Conservation (phyloP, 2,888 invertebrate species). For the Marronus borbonicus region DNA sequence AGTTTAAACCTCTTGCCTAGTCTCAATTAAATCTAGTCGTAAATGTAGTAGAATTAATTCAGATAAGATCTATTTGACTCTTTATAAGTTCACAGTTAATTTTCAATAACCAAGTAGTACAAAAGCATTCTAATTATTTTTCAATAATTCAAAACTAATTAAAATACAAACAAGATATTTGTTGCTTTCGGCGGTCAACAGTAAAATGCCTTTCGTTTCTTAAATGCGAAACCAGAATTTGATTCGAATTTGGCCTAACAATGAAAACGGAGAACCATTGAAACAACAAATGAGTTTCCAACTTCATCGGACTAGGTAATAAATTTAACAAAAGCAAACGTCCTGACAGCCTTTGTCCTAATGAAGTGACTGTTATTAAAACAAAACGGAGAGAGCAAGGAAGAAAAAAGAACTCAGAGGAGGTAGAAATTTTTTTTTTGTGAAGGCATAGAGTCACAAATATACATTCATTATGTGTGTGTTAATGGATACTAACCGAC, state of each 20-base stretch:
- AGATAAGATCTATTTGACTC: too few relatives aligned
- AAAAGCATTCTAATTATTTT: not conserved
- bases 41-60: too few relatives aligned
- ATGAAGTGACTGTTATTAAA: slow-evolving; percentile 25
- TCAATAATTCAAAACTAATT: slow-evolving; percentile 5
- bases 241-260: not conserved
- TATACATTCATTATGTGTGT: slow-evolving; percentile 21
- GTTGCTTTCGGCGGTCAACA: not conserved
- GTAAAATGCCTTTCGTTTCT: slow-evolving; percentile 2
- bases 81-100: slow-evolving; percentile 2
- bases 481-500: slow-evolving; percentile 38
- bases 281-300: slow-evolving; percentile 22
- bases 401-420: slow-evolving; percentile 8
- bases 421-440: slow-evolving; percentile 17
- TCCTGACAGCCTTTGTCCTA: slow-evolving; percentile 26
- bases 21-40: too few relatives aligned
- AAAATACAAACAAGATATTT: slow-evolving; percentile 6
- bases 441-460: slow-evolving; percentile 34
- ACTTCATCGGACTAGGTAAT: slow-evolving; percentile 5
- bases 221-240: slow-evolving; percentile 13
- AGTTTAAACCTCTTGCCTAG: too few relatives aligned
- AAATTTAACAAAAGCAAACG: slow-evolving; percentile 36
- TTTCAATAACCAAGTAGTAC: not conserved
- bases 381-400: slow-evolving; percentile 18
- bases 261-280: slow-evolving; percentile 7